A percentile compares a stretch with the other conserved stretches of the same genome.
Conservation (phyloP, 2,797 vertebrate genomes). For the Orientallactaga sibirica region DNA sequence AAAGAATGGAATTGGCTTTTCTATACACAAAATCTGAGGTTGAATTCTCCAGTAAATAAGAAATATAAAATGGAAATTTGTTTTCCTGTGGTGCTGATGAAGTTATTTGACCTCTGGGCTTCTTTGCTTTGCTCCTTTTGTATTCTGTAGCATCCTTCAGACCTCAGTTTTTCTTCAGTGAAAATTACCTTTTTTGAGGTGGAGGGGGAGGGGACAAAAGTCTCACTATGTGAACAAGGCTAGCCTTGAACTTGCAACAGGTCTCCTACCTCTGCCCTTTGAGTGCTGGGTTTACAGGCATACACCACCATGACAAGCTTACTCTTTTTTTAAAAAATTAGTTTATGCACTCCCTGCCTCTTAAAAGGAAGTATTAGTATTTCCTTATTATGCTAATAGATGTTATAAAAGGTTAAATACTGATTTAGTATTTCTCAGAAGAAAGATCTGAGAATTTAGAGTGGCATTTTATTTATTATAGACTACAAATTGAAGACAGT, state of each 20-base stretch:
- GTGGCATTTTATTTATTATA: constrained; percentile 39
- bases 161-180: constrained; percentile 35
- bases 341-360: not conserved
- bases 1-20: constrained; percentile 16
- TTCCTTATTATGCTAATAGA: constrained; percentile 37
- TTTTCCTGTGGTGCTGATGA: not conserved
- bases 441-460: not conserved
- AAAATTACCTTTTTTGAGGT: not conserved
- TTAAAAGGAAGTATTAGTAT: constrained; percentile 38
- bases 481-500: not conserved
- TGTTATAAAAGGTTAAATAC: constrained; percentile 33
- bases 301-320: not conserved
- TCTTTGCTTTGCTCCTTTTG: not conserved
- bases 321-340: not conserved
- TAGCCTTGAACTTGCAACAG: no score
- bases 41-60: not conserved
- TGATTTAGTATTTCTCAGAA: constrained; percentile 17
- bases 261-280: no score
- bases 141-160: not conserved
- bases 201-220: no score
- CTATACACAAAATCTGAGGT: constrained; percentile 24
- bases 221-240: no score
- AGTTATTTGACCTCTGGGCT: not conserved
- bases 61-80: not conserved
- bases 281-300: no score